Conservation (phyloP, 2,113 vertebrate species). For the Salvelinus sp. region DNA sequence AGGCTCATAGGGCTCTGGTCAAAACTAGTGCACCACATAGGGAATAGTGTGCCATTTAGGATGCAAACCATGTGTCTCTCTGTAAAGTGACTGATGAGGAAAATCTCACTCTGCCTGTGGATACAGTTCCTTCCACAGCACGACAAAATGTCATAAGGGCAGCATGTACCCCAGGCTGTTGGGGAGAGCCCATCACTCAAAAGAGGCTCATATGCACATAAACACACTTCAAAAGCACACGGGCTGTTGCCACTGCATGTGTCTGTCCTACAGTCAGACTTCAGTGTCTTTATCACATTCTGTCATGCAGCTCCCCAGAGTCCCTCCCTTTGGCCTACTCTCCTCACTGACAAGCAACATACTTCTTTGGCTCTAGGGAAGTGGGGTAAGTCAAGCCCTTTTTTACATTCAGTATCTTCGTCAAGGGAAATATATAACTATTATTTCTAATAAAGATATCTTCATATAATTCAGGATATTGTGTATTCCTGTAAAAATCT, state of each 20-base stretch:
- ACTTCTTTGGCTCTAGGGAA: background rate
- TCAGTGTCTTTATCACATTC: background rate
- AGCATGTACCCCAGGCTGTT: background rate
- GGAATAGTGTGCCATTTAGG: too few relatives aligned
- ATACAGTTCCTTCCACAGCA: background rate
- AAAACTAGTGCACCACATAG: too few relatives aligned
- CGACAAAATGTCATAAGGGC: background rate
- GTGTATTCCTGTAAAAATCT: too few relatives aligned
- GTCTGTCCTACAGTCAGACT: background rate
- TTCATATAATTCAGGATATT: too few relatives aligned
- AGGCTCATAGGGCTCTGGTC: too few relatives aligned
- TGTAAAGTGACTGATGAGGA: conserved; percentile 2
- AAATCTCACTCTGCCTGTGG: background rate
- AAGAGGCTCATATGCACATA: background rate
- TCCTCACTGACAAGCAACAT: background rate
- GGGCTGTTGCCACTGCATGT: background rate
- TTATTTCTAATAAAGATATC: too few relatives aligned
- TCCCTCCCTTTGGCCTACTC: background rate
- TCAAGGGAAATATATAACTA: too few relatives aligned
- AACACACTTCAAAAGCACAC: background rate
- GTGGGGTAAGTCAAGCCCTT: too few relatives aligned
- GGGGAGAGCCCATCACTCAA: background rate
- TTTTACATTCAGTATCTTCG: too few relatives aligned
- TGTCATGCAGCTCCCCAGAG: background rate
- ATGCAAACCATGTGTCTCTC: background rate